phyloP scores from a whole-genome alignment of 2,113 vertebrate species.

The Thermophis baileyi region DNA sequence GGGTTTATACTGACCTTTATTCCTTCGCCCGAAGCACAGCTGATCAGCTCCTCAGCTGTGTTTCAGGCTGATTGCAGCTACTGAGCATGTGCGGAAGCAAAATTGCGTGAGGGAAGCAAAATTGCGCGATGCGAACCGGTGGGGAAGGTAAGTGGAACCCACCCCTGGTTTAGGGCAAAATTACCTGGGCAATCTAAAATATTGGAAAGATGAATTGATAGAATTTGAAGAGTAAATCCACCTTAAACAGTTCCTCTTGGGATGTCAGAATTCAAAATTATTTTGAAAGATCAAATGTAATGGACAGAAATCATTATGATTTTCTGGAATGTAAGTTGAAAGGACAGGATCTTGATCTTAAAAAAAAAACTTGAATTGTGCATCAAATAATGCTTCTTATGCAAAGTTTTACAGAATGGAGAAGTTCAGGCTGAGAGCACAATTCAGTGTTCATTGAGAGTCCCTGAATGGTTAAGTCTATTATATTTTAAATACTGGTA shows the following conservation, averaged over 20 bases:
- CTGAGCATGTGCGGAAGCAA: no score
- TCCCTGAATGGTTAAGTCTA: background rate
- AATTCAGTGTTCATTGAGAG: background rate
- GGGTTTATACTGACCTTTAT: no score
- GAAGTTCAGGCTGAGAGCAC: background rate
- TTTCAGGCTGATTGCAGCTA: no score
- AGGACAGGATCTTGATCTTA: background rate
- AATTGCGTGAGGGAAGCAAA: no score
- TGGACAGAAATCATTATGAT: background rate
- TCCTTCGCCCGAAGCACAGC: no score
- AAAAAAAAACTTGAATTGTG: background rate
- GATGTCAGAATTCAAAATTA: background rate
- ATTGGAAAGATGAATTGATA: background rate
- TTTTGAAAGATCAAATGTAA: background rate
- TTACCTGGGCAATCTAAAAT: background rate
- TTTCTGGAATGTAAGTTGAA: background rate
- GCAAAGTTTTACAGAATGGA: background rate
- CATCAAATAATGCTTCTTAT: background rate
- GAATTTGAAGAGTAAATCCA: background rate
- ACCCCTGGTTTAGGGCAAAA: background rate
- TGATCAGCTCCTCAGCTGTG: no score
- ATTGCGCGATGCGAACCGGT: no score
- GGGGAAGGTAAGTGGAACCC: no score
- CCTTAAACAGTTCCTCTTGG: background rate
- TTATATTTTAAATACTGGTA: background rate